Percentiles rank a stretch among this genome's conserved stretches.
These are phyloP conservation scores for Vanessa atalanta DNA, from an alignment of 1,140 invertebrate species.

Conservation along the genomic window DNA sequence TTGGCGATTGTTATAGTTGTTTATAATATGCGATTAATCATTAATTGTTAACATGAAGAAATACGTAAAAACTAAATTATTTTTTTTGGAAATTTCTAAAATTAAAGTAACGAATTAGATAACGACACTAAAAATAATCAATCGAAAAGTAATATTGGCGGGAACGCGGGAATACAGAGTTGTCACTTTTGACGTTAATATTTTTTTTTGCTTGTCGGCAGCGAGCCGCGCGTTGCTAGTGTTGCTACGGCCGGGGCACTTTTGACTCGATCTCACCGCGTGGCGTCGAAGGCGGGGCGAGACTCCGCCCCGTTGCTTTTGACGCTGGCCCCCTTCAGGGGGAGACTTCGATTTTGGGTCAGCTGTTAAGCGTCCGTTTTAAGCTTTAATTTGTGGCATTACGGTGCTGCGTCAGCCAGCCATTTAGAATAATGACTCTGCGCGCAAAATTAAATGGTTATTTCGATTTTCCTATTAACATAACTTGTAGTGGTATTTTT, in stretches of 20 bases:
- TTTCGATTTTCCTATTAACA: constrained; percentile 50
- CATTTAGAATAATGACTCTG: constrained; percentile 75
- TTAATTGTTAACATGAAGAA: no score
- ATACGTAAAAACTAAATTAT: no score
- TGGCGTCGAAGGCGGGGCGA: constrained; percentile 69
- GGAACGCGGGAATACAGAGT: constrained; percentile 9
- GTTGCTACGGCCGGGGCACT: constrained; percentile 63
- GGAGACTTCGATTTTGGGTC: constrained; percentile 76
- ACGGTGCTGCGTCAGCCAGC: constrained; percentile 63
- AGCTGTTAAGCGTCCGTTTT: constrained; percentile 80
- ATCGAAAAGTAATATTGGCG: constrained; percentile 8
- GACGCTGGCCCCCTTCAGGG: constrained; percentile 45
- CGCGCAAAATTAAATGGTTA: constrained; percentile 58
- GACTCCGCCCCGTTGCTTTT: constrained; percentile 76
- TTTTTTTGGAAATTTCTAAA: no score
- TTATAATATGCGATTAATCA: no score
- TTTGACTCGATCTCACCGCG: constrained; percentile 66
- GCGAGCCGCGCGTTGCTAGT: constrained; percentile 55
- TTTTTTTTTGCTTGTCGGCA: constrained; percentile 37
- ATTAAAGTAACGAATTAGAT: neutral
- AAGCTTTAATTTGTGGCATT: constrained; percentile 81
- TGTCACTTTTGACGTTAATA: constrained; percentile 47
- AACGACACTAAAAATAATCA: constrained; percentile 2
- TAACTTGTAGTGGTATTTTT: constrained; percentile 4
- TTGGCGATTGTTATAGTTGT: no score